Percentiles rank a stretch among this genome's conserved stretches.
Conservation (phyloP, 2,888 invertebrate species). For the Clivina fossor region DNA sequence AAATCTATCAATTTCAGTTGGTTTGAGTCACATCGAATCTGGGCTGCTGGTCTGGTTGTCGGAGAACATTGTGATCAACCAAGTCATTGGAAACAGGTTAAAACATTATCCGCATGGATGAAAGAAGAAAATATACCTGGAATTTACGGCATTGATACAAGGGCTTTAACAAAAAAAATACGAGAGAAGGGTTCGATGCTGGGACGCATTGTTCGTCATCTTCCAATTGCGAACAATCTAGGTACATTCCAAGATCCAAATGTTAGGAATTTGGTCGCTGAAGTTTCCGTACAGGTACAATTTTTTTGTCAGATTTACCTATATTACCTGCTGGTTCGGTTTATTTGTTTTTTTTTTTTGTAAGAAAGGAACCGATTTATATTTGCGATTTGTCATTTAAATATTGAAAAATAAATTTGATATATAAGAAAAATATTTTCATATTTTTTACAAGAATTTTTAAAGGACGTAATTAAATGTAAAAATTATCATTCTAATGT, state of each 20-base stretch:
- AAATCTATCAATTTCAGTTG: conserved; percentile 61
- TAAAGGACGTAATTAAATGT: too few species aligned
- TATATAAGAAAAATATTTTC: too few species aligned
- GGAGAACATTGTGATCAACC: conserved; percentile 84
- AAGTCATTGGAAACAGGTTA: conserved; percentile 85
- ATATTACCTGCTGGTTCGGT: too few species aligned
- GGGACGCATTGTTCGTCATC: conserved; percentile 63
- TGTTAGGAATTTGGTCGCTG: conserved; percentile 80
- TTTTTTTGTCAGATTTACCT: too few species aligned
- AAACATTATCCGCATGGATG: conserved; percentile 86
- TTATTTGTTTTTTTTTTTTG: too few species aligned
- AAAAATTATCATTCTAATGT: too few species aligned
- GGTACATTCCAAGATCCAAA: conserved; percentile 79
- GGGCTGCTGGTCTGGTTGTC: conserved; percentile 90
- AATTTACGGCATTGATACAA: conserved; percentile 89
- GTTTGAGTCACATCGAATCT: conserved; percentile 90
- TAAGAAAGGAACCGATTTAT: too few species aligned
- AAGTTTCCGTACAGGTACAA: conserved; percentile 84
- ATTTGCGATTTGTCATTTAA: too few species aligned
- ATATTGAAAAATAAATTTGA: too few species aligned
- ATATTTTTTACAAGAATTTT: too few species aligned
- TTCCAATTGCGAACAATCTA: conserved; percentile 53
- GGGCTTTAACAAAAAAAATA: conserved; percentile 88
- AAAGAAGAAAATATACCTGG: conserved; percentile 78
- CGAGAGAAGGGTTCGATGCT: conserved; percentile 86